Conservation (phyloP, 2,113 vertebrate genomes). For the Erythrolamprus reginae region DNA sequence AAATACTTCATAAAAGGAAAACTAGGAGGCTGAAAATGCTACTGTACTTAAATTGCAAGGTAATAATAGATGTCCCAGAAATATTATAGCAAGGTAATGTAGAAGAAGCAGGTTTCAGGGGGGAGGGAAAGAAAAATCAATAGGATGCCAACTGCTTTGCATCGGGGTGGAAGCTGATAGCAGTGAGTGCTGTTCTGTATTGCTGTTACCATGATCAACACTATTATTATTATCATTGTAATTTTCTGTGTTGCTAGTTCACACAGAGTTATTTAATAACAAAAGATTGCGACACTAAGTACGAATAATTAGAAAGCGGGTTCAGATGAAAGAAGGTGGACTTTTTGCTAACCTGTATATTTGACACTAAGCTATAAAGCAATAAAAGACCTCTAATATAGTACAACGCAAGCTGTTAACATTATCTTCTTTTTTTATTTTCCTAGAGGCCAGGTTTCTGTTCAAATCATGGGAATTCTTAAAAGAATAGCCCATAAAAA, state of each 20-base stretch:
- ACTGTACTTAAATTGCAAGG: not conserved
- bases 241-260: constrained; percentile 12
- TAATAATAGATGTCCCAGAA: not conserved
- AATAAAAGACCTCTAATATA: not conserved
- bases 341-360: not conserved
- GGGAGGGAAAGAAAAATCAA: not conserved
- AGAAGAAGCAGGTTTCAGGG: not conserved
- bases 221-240: not conserved
- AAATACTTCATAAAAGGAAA: constrained; percentile 13
- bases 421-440: not conserved
- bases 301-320: not conserved
- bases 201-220: not conserved
- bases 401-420: not conserved
- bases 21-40: constrained; percentile 4
- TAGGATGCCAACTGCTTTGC: not conserved
- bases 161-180: not conserved
- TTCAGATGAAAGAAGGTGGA: not conserved
- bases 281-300: not conserved
- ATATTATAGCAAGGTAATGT: not conserved
- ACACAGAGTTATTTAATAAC: constrained; percentile 9
- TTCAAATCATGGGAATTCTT: not conserved
- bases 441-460: not conserved
- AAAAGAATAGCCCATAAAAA: not conserved
- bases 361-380: not conserved
- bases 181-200: not conserved